Conservation (phyloP, 1,140 invertebrate species). For the Daktulosphaira vitifoliae region DNA sequence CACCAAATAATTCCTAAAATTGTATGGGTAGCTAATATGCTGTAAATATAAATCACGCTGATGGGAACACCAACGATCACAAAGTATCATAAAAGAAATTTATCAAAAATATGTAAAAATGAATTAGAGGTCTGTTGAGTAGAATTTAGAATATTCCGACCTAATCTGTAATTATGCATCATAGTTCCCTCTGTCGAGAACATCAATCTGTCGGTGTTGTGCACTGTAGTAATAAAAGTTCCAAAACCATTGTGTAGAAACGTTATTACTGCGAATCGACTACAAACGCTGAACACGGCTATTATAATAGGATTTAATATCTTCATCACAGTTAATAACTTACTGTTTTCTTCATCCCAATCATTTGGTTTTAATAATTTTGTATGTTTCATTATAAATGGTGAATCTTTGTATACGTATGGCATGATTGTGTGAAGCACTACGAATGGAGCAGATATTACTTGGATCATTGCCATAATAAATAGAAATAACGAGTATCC, state of each 20-base stretch:
- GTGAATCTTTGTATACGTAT: not conserved
- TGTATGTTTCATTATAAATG: not conserved
- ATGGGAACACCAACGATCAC: conserved; percentile 14
- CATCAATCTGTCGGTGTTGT: conserved; percentile 28
- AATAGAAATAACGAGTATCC: not conserved
- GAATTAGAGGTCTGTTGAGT: too few species aligned
- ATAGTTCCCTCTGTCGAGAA: too few species aligned
- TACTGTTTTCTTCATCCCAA: conserved; percentile 9
- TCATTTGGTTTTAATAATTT: not conserved
- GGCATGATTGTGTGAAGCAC: conserved; percentile 35
- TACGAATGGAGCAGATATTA: conserved; percentile 33
- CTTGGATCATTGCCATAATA: conserved; percentile 14
- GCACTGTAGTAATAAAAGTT: conserved; percentile 3
- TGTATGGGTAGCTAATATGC: not conserved
- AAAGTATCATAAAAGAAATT: conserved; percentile 20
- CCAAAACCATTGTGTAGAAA: conserved; percentile 10
- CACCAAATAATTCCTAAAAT: conserved; percentile 32
- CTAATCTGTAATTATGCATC: too few species aligned
- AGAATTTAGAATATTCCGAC: too few species aligned
- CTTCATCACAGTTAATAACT: conserved; percentile 35
- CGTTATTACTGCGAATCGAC: conserved; percentile 7
- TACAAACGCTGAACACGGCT: conserved; percentile 28
- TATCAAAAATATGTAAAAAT: not conserved
- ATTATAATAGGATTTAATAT: conserved; percentile 34
- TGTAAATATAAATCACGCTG: conserved; percentile 24